Evolutionary conservation across 2,888 invertebrate genomes (phyloP).

Genomic region (Leptopilina syphax): DNA sequence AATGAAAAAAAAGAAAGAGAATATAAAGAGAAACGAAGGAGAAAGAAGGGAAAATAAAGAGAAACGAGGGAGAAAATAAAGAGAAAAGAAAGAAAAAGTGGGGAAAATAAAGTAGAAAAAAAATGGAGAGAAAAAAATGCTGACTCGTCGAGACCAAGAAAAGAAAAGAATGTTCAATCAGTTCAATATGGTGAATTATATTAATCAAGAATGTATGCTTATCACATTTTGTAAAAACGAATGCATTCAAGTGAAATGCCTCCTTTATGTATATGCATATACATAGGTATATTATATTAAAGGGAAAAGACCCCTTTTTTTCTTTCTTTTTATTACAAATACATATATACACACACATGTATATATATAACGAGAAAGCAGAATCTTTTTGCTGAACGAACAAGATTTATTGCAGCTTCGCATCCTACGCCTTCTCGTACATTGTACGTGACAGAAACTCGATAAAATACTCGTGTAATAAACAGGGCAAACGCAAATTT

Average conservation of each 20-base stretch:
- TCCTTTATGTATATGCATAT: background rate
- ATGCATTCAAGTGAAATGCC: constrained; percentile 7
- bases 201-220: constrained; percentile 61
- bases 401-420: constrained; percentile 58
- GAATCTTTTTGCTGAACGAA: constrained; percentile 57
- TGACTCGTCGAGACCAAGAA: constrained; percentile 40
- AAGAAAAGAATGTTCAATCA: constrained; percentile 53
- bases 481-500: constrained; percentile 69
- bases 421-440: constrained; percentile 50
- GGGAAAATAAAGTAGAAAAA: too few relatives aligned
- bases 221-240: constrained; percentile 46
- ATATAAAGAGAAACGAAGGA: too few relatives aligned
- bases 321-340: too few relatives aligned
- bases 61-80: background rate
- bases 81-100: background rate
- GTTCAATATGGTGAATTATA: constrained; percentile 54
- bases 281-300: constrained; percentile 1
- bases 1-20: too few relatives aligned
- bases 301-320: constrained; percentile 14
- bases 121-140: background rate
- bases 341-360: too few relatives aligned
- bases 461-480: constrained; percentile 70
- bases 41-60: background rate
- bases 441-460: constrained; percentile 70
- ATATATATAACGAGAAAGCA: constrained; percentile 46